A percentile compares a stretch with the other conserved stretches of the same genome.
Evolutionary conservation across 2,888 invertebrate species (phyloP).

Genomic region (Thera britannica): DNA sequence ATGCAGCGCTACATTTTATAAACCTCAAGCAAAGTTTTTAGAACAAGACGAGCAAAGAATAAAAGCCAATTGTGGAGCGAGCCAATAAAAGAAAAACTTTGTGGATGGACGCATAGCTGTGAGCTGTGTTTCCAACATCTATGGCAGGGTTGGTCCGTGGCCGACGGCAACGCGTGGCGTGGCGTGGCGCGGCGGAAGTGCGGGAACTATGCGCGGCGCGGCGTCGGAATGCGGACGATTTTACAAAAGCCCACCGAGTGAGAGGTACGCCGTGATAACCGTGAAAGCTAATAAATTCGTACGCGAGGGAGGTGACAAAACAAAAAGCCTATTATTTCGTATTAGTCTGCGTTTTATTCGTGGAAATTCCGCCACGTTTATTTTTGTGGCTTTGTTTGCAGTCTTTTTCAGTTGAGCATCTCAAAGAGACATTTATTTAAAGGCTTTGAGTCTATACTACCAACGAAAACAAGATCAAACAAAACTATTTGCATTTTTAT

Average conservation of each 20-base stretch:
- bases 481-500: too few species aligned
- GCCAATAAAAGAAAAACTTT: constrained; percentile 55
- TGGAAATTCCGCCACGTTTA: constrained; percentile 37
- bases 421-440: constrained; percentile 40
- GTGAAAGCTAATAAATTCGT: constrained; percentile 77
- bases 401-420: constrained; percentile 36
- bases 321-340: constrained; percentile 63
- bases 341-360: constrained; percentile 44
- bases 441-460: constrained; percentile 5
- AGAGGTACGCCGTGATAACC: constrained; percentile 75
- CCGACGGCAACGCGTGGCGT: constrained; percentile 43
- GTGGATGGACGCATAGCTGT: constrained; percentile 55
- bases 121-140: constrained; percentile 64
- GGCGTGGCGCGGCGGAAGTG: constrained; percentile 54
- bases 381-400: constrained; percentile 38
- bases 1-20: constrained; percentile 17
- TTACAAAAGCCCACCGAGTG: constrained; percentile 73
- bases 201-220: constrained; percentile 69
- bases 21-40: constrained; percentile 43
- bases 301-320: constrained; percentile 65
- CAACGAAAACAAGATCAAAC: too few species aligned
- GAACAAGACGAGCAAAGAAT: constrained; percentile 50
- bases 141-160: constrained; percentile 58
- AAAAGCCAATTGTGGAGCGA: constrained; percentile 50
- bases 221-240: constrained; percentile 74